phyloP scores from a whole-genome alignment of 2,888 invertebrate species.

The Uloborus plumipes region DNA sequence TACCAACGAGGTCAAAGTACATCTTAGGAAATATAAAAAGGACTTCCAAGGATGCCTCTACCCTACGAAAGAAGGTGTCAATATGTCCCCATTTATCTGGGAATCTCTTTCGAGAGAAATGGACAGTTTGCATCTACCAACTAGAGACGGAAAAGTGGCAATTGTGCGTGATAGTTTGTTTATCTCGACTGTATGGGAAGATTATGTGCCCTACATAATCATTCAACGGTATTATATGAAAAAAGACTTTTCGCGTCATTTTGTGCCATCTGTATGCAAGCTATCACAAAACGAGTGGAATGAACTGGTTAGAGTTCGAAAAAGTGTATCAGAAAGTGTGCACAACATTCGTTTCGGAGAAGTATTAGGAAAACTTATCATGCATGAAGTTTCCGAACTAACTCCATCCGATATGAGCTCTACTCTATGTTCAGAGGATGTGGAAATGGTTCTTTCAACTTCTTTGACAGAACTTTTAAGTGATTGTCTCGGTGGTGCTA shows the following conservation, averaged over 20 bases:
- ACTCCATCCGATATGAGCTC: not conserved
- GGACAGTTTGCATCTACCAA: too few relatives aligned
- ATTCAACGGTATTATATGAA: too few relatives aligned
- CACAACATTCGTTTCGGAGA: not conserved
- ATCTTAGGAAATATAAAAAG: not conserved
- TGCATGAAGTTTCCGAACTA: not conserved
- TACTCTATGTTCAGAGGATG: not conserved
- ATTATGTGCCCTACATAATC: too few relatives aligned
- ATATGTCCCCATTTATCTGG: not conserved
- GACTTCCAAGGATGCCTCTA: not conserved
- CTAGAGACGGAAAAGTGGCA: not conserved
- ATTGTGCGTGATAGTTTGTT: too few relatives aligned
- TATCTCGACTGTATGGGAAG: too few relatives aligned
- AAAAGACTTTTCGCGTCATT: not conserved
- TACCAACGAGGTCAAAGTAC: not conserved
- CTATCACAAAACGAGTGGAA: not conserved
- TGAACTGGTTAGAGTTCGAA: not conserved
- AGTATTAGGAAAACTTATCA: not conserved
- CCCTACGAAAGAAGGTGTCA: not conserved
- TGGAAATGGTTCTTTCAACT: not conserved
- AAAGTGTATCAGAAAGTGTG: not conserved
- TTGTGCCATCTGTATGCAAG: not conserved
- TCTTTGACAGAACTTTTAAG: not conserved
- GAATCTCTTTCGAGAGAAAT: not conserved
- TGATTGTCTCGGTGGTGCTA: not conserved